Conservation (phyloP, 92 coral and sea anemone species). For the Galaxea fascicularis region DNA sequence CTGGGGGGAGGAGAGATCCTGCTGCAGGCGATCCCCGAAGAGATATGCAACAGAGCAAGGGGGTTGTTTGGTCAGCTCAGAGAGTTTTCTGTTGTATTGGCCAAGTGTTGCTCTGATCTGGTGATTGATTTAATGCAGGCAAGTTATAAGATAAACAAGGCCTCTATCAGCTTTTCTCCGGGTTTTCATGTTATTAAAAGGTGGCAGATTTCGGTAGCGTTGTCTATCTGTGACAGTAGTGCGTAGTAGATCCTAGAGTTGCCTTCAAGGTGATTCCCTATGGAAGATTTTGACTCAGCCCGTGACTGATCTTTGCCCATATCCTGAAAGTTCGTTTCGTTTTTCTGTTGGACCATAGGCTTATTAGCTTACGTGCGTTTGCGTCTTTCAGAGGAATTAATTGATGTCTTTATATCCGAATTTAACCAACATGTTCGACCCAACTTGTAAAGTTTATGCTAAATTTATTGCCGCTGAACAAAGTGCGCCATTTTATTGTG, state of each 20-base stretch:
- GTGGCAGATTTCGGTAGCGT: too few relatives aligned
- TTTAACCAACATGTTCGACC: too few relatives aligned
- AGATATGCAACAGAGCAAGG: conserved; percentile 82
- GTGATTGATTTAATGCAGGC: conserved; percentile 87
- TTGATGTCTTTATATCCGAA: too few relatives aligned
- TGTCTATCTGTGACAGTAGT: too few relatives aligned
- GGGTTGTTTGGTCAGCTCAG: conserved; percentile 81
- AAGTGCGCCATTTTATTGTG: too few relatives aligned
- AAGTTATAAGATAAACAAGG: neutral
- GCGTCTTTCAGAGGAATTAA: too few relatives aligned
- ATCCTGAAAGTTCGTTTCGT: neutral
- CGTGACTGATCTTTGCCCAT: too few relatives aligned
- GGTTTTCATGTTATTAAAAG: neutral
- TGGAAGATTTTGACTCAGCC: too few relatives aligned
- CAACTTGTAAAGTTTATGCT: too few relatives aligned
- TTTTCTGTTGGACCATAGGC: neutral
- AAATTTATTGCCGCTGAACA: too few relatives aligned
- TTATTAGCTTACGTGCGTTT: neutral
- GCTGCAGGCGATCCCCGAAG: conserved; percentile 90
- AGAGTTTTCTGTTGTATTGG: conserved; percentile 71
- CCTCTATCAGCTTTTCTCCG: neutral
- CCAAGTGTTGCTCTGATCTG: conserved; percentile 87
- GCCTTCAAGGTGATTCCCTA: too few relatives aligned
- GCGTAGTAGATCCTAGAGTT: too few relatives aligned
- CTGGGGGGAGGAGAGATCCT: conserved; percentile 97